phyloP scores from a whole-genome alignment of 2,113 vertebrate species.

The Caracal caracal region DNA sequence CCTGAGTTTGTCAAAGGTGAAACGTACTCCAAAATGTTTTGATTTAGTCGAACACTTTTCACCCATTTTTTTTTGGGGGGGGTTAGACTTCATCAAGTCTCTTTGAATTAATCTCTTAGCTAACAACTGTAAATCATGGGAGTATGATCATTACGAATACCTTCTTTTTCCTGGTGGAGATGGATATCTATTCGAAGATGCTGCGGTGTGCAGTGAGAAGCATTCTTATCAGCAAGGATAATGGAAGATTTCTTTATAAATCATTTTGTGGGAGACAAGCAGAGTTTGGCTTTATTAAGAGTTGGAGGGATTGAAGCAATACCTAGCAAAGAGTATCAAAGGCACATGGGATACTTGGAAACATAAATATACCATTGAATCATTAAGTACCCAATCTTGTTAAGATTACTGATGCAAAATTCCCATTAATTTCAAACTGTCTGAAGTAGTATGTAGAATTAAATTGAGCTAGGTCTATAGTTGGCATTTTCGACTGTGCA shows the following conservation, averaged over 20 bases:
- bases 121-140: constrained; percentile 36
- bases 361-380: neutral
- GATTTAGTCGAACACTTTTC: neutral
- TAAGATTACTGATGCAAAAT: constrained; percentile 39
- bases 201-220: neutral
- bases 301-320: neutral
- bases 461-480: neutral
- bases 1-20: neutral
- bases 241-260: constrained; percentile 57
- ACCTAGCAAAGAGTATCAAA: neutral
- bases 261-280: constrained; percentile 25
- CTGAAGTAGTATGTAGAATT: neutral
- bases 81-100: constrained; percentile 10
- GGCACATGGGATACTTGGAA: neutral
- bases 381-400: neutral
- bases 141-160: constrained; percentile 34
- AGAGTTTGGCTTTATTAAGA: constrained; percentile 28
- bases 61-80: neutral
- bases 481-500: neutral
- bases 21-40: neutral
- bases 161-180: neutral
- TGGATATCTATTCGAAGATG: constrained; percentile 50
- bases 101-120: constrained; percentile 34
- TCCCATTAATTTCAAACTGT: neutral
- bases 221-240: constrained; percentile 48